phyloP scores from a whole-genome alignment of 2,113 vertebrate genomes.

The Phalacrocorax brasilianus region DNA sequence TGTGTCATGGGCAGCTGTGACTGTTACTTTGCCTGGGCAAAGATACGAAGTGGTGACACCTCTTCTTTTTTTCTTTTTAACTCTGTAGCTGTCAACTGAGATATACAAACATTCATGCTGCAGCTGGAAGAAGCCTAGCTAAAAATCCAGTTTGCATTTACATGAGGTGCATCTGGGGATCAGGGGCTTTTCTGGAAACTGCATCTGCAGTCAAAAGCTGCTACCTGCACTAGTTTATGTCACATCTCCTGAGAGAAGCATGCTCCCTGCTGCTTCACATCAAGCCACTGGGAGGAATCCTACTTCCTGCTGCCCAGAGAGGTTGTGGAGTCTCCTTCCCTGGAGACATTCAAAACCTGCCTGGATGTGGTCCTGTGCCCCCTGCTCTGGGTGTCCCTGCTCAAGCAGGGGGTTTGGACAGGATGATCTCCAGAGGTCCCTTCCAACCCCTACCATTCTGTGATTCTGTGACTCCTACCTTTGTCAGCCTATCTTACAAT shows the following conservation, averaged over 20 bases:
- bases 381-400: no score
- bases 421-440: no score
- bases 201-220: not conserved
- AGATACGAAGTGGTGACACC: not conserved
- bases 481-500: not conserved
- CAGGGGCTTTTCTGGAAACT: not conserved
- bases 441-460: no score
- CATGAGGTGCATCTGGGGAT: rapidly evolving
- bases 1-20: slow-evolving; percentile 5
- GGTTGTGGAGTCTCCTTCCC: no score
- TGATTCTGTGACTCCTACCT: not conserved
- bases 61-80: not conserved
- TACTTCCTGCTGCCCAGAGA: not conserved
- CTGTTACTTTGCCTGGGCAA: not conserved
- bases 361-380: no score
- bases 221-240: not conserved
- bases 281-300: not conserved
- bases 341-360: no score
- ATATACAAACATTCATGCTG: not conserved
- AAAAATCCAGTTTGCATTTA: not conserved
- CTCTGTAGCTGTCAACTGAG: not conserved
- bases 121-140: not conserved
- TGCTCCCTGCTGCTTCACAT: not conserved
- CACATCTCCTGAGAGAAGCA: not conserved
- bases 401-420: no score